Percentiles rank a stretch among this genome's conserved stretches.
Evolutionary conservation across 2,113 vertebrate species (phyloP).

Genomic region (Mirza zaza): DNA sequence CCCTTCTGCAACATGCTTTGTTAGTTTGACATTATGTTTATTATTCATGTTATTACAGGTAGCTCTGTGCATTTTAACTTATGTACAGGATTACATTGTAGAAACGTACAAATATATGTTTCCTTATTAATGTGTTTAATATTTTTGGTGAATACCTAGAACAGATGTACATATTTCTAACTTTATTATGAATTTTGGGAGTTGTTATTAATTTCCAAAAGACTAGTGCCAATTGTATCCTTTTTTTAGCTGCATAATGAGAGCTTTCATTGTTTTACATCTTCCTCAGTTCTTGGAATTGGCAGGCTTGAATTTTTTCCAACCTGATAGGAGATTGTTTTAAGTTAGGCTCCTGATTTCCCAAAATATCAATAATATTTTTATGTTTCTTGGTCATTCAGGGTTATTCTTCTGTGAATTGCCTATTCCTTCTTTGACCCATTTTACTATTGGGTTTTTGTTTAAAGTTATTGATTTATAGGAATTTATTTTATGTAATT

Average conservation of each 20-base stretch:
- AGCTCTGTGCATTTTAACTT: not conserved
- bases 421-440: not conserved
- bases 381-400: not conserved
- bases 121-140: not conserved
- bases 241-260: not conserved
- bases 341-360: not conserved
- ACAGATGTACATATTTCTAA: not conserved
- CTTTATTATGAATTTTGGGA: not conserved
- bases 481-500: not conserved
- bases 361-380: not conserved
- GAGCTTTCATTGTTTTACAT: not conserved
- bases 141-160: not conserved
- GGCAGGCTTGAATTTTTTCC: slow-evolving; percentile 7
- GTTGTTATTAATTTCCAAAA: not conserved
- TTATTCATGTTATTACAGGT: not conserved
- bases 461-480: not conserved
- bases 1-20: not conserved
- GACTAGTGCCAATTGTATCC: not conserved
- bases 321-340: not conserved
- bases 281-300: not conserved
- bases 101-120: not conserved
- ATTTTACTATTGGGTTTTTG: slow-evolving; percentile 13
- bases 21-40: not conserved
- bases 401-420: not conserved
- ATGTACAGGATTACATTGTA: not conserved